These are phyloP conservation scores for Chrysolina americana DNA, from an alignment of 2,888 invertebrate species.

Conservation along the genomic window DNA sequence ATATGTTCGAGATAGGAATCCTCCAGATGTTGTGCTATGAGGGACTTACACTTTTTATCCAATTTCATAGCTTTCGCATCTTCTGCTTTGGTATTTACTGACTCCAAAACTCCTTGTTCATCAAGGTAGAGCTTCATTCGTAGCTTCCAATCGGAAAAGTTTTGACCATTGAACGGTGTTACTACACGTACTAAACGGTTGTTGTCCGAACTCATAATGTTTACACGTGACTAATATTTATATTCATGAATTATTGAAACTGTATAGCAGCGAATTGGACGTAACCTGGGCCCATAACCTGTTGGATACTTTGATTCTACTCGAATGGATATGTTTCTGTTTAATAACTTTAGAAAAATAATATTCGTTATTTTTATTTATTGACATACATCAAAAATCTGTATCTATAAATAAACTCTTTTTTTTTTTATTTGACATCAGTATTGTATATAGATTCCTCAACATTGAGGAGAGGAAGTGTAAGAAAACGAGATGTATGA, in stretches of 20 bases:
- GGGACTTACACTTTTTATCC: slow-evolving; percentile 10
- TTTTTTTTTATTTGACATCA: too few relatives aligned
- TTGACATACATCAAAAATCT: too few relatives aligned
- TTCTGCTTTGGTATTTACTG: not conserved
- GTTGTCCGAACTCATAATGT: not conserved
- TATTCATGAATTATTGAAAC: not conserved
- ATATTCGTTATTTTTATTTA: too few relatives aligned
- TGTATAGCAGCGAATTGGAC: not conserved
- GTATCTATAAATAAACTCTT: too few relatives aligned
- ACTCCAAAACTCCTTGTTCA: slow-evolving; percentile 17
- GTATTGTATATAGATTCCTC: too few relatives aligned
- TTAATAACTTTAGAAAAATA: too few relatives aligned
- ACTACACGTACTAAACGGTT: not conserved
- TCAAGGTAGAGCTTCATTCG: slow-evolving; percentile 7
- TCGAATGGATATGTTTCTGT: too few relatives aligned
- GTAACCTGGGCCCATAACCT: not conserved
- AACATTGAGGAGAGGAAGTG: too few relatives aligned
- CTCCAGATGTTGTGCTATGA: slow-evolving; percentile 16
- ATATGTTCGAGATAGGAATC: not conserved
- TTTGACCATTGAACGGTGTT: too few relatives aligned
- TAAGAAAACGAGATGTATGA: too few relatives aligned
- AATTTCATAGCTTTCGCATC: slow-evolving; percentile 5
- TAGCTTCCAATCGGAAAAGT: slow-evolving; percentile 11
- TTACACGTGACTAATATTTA: not conserved
- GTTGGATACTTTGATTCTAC: not conserved